Base-by-base conservation (phyloP, 2,797 vertebrate genomes). In the Calcarius lapponicus region DNA sequence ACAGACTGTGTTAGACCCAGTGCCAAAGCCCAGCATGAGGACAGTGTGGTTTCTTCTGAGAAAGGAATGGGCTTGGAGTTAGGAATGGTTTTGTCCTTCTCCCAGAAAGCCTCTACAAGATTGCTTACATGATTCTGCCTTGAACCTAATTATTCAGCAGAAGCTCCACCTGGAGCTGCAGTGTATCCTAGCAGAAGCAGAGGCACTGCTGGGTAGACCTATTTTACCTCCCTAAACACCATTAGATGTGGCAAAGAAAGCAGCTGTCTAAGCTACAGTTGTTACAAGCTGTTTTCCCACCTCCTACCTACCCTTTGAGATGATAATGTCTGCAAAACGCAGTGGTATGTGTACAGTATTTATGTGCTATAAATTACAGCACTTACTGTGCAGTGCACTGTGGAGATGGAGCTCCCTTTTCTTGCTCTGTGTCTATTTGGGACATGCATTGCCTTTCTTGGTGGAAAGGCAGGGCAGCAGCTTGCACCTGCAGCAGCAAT, bases 271-370 rank as follows among this genome's bases (percentile, higher is more conserved):
- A 66, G 78, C 83, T 92, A 79, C 83, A 88, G 78, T 87, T 93
- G 80, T 95, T 95, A 93, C 67, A 95, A 48, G 94, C 88, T 95
- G 88, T 88, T 97, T 88, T 93, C 88, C 74, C 17, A 5, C 86
- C 88, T 95, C 86, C 90, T 90, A 76, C 86, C 78, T 93, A 31
- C 78, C 86, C 86, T 95, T 95, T 94, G 93, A 95, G 96, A 76
- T 95, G 56, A 76, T 95, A 94, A 94, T 92, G 62, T 60, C 93
- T 95, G 90, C 45, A 90, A 87, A 95, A 76, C 1, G 2, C 88
- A 93, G 86, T 17, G 3, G 74, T 90, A 11, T 53, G 31, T 34
- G 45, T 80, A 86, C 71, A 74, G 92, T 61, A 84, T 94, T 95
- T 88, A 91, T 90, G 90, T 73, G 48, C 78, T 94, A 43, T 95